These are phyloP conservation scores for Pandemis corylana DNA, from an alignment of 2,888 invertebrate genomes.

Conservation along the genomic window DNA sequence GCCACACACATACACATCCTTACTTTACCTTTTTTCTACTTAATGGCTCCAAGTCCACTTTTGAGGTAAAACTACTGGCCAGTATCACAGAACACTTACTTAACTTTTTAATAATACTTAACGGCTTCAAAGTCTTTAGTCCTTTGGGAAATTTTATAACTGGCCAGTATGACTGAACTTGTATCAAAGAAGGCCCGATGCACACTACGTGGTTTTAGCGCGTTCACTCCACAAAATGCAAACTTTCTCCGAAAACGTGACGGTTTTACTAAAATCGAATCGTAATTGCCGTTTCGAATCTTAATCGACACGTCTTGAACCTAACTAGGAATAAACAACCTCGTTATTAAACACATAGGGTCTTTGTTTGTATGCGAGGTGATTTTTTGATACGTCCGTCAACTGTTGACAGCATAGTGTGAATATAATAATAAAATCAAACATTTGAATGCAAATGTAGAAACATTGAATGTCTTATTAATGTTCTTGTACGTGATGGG, in stretches of 20 bases:
- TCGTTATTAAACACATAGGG: not conserved
- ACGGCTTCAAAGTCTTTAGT: not conserved
- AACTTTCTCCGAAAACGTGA: constrained; percentile 42
- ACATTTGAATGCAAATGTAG: constrained; percentile 35
- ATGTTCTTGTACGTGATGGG: constrained; percentile 19
- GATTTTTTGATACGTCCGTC: constrained; percentile 16
- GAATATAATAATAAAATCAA: constrained; percentile 39
- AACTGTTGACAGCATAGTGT: constrained; percentile 22
- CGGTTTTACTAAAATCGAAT: constrained; percentile 31
- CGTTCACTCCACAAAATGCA: constrained; percentile 31
- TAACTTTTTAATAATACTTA: not conserved
- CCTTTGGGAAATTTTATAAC: constrained; percentile 2
- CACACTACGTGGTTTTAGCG: constrained; percentile 32
- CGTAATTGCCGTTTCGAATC: constrained; percentile 36
- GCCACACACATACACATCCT: too few relatives aligned
- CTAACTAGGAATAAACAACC: constrained; percentile 1
- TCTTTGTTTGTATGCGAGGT: not conserved
- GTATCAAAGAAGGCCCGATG: constrained; percentile 22
- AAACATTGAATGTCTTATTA: constrained; percentile 29
- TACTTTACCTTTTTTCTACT: not conserved
- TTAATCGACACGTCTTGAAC: constrained; percentile 25
- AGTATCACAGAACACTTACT: not conserved
- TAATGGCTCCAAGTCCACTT: not conserved
- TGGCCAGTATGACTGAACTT: constrained; percentile 17
- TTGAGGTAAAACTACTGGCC: not conserved